Base-by-base conservation (phyloP, 2,113 vertebrate genomes). In the Sakesphorus luctuosus region DNA sequence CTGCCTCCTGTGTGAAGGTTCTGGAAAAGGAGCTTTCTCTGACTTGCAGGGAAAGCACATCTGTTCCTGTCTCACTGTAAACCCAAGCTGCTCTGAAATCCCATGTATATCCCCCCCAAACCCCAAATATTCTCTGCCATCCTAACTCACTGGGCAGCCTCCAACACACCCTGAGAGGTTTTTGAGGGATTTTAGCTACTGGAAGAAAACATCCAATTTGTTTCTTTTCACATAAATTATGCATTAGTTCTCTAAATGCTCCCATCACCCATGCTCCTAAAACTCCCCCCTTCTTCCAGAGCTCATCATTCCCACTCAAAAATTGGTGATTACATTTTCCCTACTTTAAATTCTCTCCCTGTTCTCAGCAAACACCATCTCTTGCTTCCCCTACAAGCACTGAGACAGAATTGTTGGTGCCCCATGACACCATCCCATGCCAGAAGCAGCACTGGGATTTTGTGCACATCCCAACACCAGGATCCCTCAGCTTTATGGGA, bases 121-220 rank as follows among this genome's bases (percentile, higher is more conserved):
- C 3, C 5, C 5, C 46, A 65, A 36, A 40, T 26, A 55, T 18
- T 31, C 33, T 55, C 40, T 68, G 29, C 19, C 10, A 2, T 43
- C 18, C 40, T 28, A 50, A 43, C 44, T 53, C 81, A 29, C 13
- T 9, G 84, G 63, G 23, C 67, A 87, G 56, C 63, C 58, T 14
- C 0, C 0, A 86, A 49, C 2, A 7, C 16, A 59, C 12, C 11
- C 33, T 8, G 8, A 72, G 49, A 80, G 25, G 28, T 23, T 8
- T 7, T 18, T 16, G 24, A 84, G 28, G 20, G 46, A 38, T 77
- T 89, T 68, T n/a, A 89, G 17, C 68, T 61, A 38, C 59, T 52
- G 40, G 50, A 73, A 73, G 33, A 50, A 81, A 81, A 52, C 15
- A 87, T 15, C 24, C 29, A n/a, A 6, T 68, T 72, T 35, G 14